Conservation (phyloP, 2,888 invertebrate species). For the Smittia aterrima region DNA sequence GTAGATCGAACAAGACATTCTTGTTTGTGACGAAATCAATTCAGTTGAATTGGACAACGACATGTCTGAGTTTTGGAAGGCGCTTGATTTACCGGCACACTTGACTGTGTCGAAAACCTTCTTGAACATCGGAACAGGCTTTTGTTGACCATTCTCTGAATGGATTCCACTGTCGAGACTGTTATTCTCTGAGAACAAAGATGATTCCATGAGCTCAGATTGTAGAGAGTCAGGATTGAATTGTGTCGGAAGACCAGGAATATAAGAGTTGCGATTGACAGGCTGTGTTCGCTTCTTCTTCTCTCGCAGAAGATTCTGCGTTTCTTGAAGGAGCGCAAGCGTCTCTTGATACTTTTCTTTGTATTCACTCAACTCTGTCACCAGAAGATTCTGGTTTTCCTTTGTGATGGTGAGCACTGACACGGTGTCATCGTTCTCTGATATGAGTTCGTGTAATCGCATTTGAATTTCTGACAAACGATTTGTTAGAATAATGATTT, state of each 20-base stretch:
- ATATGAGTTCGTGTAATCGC: constrained; percentile 69
- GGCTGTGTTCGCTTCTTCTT: constrained; percentile 72
- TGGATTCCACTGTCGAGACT: constrained; percentile 76
- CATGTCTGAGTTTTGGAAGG: constrained; percentile 53
- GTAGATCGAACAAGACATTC: constrained; percentile 58
- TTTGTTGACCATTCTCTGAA: constrained; percentile 52
- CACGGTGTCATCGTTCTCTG: constrained; percentile 84
- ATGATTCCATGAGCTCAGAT: constrained; percentile 76
- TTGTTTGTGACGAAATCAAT: constrained; percentile 53
- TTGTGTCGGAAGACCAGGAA: constrained; percentile 57
- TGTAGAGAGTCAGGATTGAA: constrained; percentile 80
- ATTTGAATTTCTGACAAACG: constrained; percentile 68
- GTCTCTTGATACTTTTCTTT: constrained; percentile 86
- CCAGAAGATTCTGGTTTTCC: constrained; percentile 88
- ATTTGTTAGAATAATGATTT: constrained; percentile 72
- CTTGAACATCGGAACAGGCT: constrained; percentile 58
- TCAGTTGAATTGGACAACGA: constrained; percentile 48
- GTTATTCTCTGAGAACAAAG: constrained; percentile 56
- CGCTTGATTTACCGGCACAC: constrained; percentile 65
- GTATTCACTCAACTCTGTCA: constrained; percentile 83
- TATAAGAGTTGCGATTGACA: constrained; percentile 61
- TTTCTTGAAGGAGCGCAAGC: constrained; percentile 78
- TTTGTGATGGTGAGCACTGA: constrained; percentile 81
- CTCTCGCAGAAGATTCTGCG: constrained; percentile 80
- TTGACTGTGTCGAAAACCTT: constrained; percentile 90